Conservation (phyloP, 2,113 vertebrate genomes). For the Pygoscelis adeliae region DNA sequence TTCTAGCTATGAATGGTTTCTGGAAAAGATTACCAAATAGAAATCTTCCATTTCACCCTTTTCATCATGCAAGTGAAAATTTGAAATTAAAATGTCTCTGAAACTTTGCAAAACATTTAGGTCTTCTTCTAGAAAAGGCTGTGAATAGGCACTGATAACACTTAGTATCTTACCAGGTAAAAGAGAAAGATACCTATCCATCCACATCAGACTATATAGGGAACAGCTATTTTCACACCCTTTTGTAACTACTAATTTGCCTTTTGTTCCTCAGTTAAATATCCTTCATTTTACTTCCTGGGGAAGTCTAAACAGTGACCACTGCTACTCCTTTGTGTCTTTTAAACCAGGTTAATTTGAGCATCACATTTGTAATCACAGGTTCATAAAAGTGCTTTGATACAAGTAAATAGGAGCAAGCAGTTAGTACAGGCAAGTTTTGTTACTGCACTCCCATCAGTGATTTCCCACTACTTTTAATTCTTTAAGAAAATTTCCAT, state of each 20-base stretch:
- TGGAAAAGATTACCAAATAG: background rate
- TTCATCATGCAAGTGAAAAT: slow-evolving; percentile 3
- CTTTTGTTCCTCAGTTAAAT: background rate
- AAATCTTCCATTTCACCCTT: background rate
- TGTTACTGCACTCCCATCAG: background rate
- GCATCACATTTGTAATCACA: background rate
- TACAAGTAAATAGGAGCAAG: background rate
- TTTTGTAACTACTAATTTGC: background rate
- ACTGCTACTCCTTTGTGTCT: background rate
- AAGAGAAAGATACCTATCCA: background rate
- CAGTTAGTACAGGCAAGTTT: background rate
- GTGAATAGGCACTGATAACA: background rate
- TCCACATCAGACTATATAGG: background rate
- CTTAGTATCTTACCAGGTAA: background rate
- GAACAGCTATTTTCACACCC: slow-evolving; percentile 41
- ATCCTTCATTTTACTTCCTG: background rate
- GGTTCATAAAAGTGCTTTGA: background rate
- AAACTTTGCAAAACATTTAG: background rate
- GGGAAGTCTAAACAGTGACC: background rate
- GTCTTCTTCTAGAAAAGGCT: background rate
- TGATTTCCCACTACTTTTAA: background rate
- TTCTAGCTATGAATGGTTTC: background rate
- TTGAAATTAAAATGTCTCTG: slow-evolving; percentile 20
- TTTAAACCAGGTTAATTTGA: background rate
- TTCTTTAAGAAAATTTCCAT: background rate